phyloP scores from a whole-genome alignment of 2,888 invertebrate genomes.

The Nebria brevicollis region DNA sequence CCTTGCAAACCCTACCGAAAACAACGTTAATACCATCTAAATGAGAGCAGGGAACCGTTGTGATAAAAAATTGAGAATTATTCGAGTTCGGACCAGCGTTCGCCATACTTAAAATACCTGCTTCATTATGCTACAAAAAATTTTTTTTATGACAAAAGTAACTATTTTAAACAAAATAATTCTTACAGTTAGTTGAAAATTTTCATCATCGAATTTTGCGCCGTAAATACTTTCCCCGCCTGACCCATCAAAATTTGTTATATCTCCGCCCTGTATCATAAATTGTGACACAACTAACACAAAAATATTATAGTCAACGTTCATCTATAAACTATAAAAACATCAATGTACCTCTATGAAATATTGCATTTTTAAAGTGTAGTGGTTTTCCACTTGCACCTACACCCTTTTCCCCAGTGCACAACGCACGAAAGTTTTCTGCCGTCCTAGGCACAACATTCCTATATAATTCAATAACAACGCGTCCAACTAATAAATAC shows the following conservation, averaged over 20 bases:
- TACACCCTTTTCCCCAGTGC: slow-evolving; percentile 89
- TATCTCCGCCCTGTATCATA: slow-evolving; percentile 89
- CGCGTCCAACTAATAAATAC: slow-evolving; percentile 74
- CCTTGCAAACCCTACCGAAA: slow-evolving; percentile 82
- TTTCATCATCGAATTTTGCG: slow-evolving; percentile 88
- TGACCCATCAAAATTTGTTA: slow-evolving; percentile 82
- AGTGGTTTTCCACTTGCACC: slow-evolving; percentile 77
- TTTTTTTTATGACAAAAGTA: too few relatives aligned
- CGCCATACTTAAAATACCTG: slow-evolving; percentile 80
- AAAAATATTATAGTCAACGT: slow-evolving; percentile 28
- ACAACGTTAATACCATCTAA: slow-evolving; percentile 84
- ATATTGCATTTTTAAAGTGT: slow-evolving; percentile 83
- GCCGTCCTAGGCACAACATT: slow-evolving; percentile 87
- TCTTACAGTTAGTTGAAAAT: slow-evolving; percentile 73
- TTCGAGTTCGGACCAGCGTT: slow-evolving; percentile 88
- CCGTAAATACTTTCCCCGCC: slow-evolving; percentile 97
- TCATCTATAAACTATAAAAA: slow-evolving; percentile 16
- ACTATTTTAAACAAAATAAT: background rate
- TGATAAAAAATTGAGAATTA: slow-evolving; percentile 95
- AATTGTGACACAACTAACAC: slow-evolving; percentile 80
- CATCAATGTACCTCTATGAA: slow-evolving; percentile 75
- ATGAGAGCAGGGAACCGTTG: slow-evolving; percentile 78
- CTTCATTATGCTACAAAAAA: slow-evolving; percentile 67
- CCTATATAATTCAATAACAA: slow-evolving; percentile 87
- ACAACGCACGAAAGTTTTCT: slow-evolving; percentile 91